These are phyloP conservation scores for Agapornis roseicollis DNA, from an alignment of 2,113 vertebrate species.

Conservation along the genomic window DNA sequence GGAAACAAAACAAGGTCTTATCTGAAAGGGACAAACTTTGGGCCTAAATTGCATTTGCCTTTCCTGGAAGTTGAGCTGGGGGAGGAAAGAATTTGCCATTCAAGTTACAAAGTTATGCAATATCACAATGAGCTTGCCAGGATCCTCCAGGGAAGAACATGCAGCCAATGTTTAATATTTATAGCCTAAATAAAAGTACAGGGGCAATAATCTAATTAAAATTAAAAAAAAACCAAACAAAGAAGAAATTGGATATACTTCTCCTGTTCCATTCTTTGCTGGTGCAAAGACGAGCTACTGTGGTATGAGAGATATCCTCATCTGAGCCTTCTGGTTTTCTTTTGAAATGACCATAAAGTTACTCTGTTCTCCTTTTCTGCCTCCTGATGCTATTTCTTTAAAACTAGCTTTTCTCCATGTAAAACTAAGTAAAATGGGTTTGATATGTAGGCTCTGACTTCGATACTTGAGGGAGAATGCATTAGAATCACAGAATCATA, in stretches of 20 bases:
- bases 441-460: not conserved
- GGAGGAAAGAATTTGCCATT: not conserved
- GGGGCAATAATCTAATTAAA: not conserved
- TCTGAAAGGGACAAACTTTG: not conserved
- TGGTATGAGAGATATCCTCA: not conserved
- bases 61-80: not conserved
- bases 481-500: not conserved
- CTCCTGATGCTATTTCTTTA: not conserved
- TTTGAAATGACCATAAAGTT: not conserved
- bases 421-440: not conserved
- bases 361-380: not conserved
- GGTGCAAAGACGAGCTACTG: not conserved
- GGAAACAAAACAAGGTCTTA: not conserved
- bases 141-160: not conserved
- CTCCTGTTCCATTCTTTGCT: not conserved
- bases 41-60: not conserved
- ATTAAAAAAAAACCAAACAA: not conserved
- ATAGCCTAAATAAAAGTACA: not conserved
- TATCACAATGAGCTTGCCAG: not conserved
- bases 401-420: not conserved
- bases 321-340: not conserved
- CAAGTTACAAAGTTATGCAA: not conserved
- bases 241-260: not conserved
- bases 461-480: conserved; percentile 1
- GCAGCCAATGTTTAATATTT: not conserved